A percentile compares a stretch with the other conserved stretches of the same genome.
Conservation (phyloP, 2,797 vertebrate species). For the Darevskia nairensis region DNA sequence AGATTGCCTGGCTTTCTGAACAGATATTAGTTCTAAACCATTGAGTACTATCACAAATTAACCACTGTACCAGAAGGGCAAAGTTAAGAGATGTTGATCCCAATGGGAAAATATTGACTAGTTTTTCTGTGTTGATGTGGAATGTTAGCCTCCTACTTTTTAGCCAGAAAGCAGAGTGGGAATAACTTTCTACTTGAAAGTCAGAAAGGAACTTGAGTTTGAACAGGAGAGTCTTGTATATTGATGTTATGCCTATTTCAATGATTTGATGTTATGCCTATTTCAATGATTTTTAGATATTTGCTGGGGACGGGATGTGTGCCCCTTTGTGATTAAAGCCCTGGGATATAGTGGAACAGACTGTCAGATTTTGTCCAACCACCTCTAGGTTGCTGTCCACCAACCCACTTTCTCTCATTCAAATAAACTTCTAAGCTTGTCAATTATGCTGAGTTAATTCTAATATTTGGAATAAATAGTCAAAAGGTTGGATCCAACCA, state of each 20-base stretch:
- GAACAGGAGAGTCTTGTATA: background rate
- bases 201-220: background rate
- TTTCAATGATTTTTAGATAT: too few relatives aligned
- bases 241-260: background rate
- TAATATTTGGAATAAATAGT: background rate
- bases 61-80: constrained; percentile 5
- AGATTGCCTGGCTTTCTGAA: constrained; percentile 43
- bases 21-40: constrained; percentile 59
- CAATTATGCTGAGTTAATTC: background rate
- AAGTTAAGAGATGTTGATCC: constrained; percentile 66
- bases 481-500: too few relatives aligned
- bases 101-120: constrained; percentile 66
- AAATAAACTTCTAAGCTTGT: background rate
- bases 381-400: background rate
- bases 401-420: background rate
- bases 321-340: background rate
- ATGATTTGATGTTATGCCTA: background rate
- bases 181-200: constrained; percentile 22
- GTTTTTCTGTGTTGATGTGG: constrained; percentile 63
- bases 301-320: too few relatives aligned
- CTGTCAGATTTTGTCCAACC: background rate
- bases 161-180: constrained; percentile 33
- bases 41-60: constrained; percentile 29
- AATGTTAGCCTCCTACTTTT: constrained; percentile 50
- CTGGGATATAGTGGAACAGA: background rate